phyloP scores from a whole-genome alignment of 2,113 vertebrate genomes.

The Sinocyclocheilus maitianheensis region DNA sequence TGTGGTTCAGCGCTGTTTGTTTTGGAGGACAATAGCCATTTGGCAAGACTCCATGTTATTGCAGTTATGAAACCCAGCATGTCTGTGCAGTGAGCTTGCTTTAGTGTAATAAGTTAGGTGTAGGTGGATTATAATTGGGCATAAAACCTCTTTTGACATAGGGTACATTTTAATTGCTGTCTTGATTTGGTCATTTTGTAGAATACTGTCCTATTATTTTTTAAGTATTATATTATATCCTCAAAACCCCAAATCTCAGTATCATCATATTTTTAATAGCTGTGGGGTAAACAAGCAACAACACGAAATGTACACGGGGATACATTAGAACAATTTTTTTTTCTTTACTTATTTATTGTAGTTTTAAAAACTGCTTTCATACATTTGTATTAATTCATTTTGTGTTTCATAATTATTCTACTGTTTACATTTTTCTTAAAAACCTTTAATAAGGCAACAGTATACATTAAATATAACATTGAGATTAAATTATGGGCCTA shows the following conservation, averaged over 20 bases:
- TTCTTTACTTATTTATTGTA: background rate
- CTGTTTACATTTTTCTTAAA: background rate
- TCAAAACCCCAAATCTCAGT: background rate
- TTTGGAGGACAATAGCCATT: slow-evolving; percentile 44
- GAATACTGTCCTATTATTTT: no score
- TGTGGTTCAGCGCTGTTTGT: slow-evolving; percentile 32
- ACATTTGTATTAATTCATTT: background rate
- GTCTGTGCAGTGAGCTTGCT: slow-evolving; percentile 20
- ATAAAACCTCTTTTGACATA: background rate
- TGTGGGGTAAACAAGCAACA: background rate
- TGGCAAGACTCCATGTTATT: slow-evolving; percentile 45
- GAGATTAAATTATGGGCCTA: background rate
- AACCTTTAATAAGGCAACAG: background rate
- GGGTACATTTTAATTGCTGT: background rate
- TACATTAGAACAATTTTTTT: background rate
- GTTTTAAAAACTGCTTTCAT: background rate
- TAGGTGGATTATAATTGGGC: background rate
- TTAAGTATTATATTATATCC: background rate
- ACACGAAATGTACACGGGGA: background rate
- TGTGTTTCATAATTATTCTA: background rate
- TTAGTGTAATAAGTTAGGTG: slow-evolving; percentile 1
- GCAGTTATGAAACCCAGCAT: slow-evolving; percentile 15
- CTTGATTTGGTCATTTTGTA: background rate
- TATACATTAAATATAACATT: background rate
- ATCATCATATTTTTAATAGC: background rate